Evolutionary conservation across 2,113 vertebrate species (phyloP), one percentile per base, ranked within the genome.

Genomic region (Lota lota): DNA sequence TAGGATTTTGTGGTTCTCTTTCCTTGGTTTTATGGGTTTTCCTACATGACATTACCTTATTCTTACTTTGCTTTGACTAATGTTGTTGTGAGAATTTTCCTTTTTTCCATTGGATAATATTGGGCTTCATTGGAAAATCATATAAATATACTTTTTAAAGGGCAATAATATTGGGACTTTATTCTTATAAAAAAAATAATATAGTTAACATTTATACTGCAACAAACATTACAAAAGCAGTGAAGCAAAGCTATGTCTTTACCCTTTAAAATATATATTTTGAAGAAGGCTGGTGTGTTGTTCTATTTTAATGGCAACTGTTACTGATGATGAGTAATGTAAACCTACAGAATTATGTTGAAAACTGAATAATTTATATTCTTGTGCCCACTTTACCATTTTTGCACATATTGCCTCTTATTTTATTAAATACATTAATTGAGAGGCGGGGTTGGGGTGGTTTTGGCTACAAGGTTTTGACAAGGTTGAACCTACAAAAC

Each of bases 401-500:
- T 20, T n/a, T 68, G 71, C 68, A 77, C 50, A 24, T 64, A 47
- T 79, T 76, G 70, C 69, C 50, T 72, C 40, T 47, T 47, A 12
- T 47, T 47, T 70, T 50, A 19, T 70, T 72, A 64, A 40, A 65
- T 60, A 22, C 54, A 11, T 63, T 1, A 59, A 59, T 59, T 1
- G n/a, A 19, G 11, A 20, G 19, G 5, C 7, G 59, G 59, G 21
- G 11, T 24, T 22, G 22, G 58, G 57, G 21, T 2, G 28, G 28
- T 76, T 66, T 71, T 60, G 70, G 61, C 75, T 81, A 67, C 74
- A 84, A 83, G 47, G 79, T 82, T 79, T 79, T 77, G 50, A 77
- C 14, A 17, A 70, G 40, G 75, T 64, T 64, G 58, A 64, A 22
- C 53, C n/a, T 20, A 59, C 10, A 20, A 21, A 22, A 24, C 1